A percentile compares a stretch with the other conserved stretches of the same genome.
Evolutionary conservation across 2,797 vertebrate species (phyloP).

Genomic region (Silurus lanzhouensis): DNA sequence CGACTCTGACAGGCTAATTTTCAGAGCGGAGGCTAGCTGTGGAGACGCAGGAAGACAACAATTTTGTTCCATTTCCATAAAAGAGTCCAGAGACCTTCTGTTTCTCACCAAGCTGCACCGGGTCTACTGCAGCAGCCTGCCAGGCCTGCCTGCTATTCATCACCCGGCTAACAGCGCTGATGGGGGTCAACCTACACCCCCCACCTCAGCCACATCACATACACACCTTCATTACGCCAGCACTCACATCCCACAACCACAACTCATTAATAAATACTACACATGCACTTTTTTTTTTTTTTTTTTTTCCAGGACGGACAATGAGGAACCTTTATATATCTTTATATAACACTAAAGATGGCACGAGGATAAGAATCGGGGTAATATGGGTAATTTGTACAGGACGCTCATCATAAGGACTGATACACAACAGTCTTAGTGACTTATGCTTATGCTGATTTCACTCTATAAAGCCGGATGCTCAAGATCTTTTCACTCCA

Average conservation of each 20-base stretch:
- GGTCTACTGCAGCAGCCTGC: slow-evolving; percentile 50
- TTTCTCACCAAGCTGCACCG: slow-evolving; percentile 72
- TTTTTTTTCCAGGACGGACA: background rate
- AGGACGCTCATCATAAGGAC: too few relatives aligned
- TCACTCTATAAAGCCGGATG: too few relatives aligned
- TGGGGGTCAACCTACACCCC: slow-evolving; percentile 34
- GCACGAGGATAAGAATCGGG: too few relatives aligned
- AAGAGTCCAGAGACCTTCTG: slow-evolving; percentile 82
- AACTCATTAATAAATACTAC: slow-evolving; percentile 8
- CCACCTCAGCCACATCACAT: slow-evolving; percentile 8
- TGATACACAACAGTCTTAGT: too few relatives aligned
- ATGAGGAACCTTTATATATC: background rate
- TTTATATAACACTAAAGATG: background rate
- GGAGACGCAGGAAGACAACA: slow-evolving; percentile 91
- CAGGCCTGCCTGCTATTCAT: slow-evolving; percentile 54
- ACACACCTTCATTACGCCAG: slow-evolving; percentile 28
- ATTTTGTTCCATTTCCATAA: slow-evolving; percentile 91
- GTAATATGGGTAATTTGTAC: too few relatives aligned
- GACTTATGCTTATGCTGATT: too few relatives aligned
- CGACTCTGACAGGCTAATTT: slow-evolving; percentile 81
- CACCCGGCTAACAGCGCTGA: slow-evolving; percentile 41
- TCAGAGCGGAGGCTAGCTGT: slow-evolving; percentile 72
- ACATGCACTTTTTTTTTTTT: background rate
- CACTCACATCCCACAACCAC: slow-evolving; percentile 7
- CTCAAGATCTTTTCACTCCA: too few relatives aligned